phyloP scores from a whole-genome alignment of 2,113 vertebrate species.

The Oryctolagus cuniculus region mOryCun1.1 NC_091438.1:107976001-107976500 shows the following conservation, averaged over 20 bases:
- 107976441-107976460: constrained; percentile 18
- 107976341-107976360: neutral
- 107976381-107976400: constrained; percentile 36
- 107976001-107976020: constrained; percentile 50
- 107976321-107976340: neutral
- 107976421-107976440: constrained; percentile 16
- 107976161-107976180: neutral
- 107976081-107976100: neutral
- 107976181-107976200: neutral
- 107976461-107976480: neutral
- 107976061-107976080: neutral
- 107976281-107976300: neutral
- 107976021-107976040: constrained; percentile 45
- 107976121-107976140: neutral
- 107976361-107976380: neutral
- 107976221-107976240: neutral
- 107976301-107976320: neutral
- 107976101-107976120: neutral
- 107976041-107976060: constrained; percentile 50
- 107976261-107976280: neutral
- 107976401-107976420: neutral
- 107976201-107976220: neutral
- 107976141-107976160: constrained; percentile 5
- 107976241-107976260: neutral
- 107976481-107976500: neutral